Evolutionary conservation across 2,113 vertebrate genomes (phyloP).

Genomic region (Vanacampus margaritifer): DNA sequence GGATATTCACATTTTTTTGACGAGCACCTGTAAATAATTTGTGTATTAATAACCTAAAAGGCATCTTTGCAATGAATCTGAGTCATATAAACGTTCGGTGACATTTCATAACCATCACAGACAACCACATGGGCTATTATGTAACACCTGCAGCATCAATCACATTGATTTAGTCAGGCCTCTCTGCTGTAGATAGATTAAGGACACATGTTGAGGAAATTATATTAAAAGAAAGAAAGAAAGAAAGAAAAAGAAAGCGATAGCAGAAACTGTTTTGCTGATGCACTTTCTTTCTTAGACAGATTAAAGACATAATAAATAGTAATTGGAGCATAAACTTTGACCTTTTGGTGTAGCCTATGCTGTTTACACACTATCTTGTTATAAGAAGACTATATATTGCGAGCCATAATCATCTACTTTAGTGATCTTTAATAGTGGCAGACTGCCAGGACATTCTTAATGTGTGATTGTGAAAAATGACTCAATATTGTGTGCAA

Average conservation of each 20-base stretch:
- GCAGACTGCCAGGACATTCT: too few relatives aligned
- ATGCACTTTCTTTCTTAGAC: neutral
- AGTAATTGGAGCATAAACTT: neutral
- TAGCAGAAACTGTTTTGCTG: neutral
- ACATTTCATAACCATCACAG: neutral
- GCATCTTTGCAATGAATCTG: slow-evolving; percentile 2
- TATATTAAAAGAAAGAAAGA: neutral
- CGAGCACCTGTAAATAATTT: neutral
- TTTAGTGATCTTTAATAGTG: too few relatives aligned
- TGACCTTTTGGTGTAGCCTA: neutral
- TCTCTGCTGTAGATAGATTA: neutral
- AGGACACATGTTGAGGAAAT: neutral
- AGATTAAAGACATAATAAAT: neutral
- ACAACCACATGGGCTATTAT: neutral
- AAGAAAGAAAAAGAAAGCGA: too few relatives aligned
- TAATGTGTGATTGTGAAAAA: too few relatives aligned
- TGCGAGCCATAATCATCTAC: too few relatives aligned
- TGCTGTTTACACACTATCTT: neutral
- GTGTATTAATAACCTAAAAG: slow-evolving; percentile 10
- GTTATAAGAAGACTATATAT: neutral
- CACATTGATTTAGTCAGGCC: neutral
- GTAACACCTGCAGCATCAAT: slow-evolving; percentile 16
- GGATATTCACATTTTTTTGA: too few relatives aligned
- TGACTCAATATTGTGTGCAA: too few relatives aligned
- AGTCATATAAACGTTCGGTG: slow-evolving; percentile 15